Evolutionary conservation across 2,113 vertebrate species (phyloP), one percentile per base, ranked within the genome.

Genomic region (Protomyctophum bolini): DNA sequence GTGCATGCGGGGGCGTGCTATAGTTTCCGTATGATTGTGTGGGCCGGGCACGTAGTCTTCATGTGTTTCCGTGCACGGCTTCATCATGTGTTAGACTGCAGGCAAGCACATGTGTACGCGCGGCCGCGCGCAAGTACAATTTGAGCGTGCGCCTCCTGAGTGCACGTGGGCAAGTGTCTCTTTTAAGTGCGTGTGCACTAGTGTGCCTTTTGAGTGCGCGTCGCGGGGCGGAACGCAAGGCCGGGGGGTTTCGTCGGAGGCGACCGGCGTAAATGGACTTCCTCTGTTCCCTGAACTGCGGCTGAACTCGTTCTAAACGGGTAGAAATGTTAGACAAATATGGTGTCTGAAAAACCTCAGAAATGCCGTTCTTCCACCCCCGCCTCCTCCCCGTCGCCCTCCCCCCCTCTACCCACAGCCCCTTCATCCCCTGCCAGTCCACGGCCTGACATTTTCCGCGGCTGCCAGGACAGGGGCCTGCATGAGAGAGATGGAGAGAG

Each of bases 371-470:
- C 81, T 83, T 85, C 81, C 58, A 56, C 74, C 78, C 73, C 68
- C 15, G 54, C 67, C 60, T 59, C 29, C 15, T 65, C 59, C 66
- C 2, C 11, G 56, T 41, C n/a, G 6, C 10, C 58, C 58, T 69
- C 51, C 74, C 66, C 33, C 75, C 60, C 77, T 70, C 72, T 11
- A 2, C 73, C 80, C 77, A 63, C 80, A 72, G 51, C 62, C 85
- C 33, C 83, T 90, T 90, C 84, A 91, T 89, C 83, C 76, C 68
- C 72, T 86, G 87, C 89, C 89, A 91, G 84, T 82, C 83, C 77
- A 66, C 1, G 62, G 69, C 64, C 81, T 82, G 82, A 84, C 75
- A 86, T 88, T 91, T 91, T 89, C 86, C 86, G 69, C 64, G 8
- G 28, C 77, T 56, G 79, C 77, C 73, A 77, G 75, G 65, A 81